Percentiles rank a stretch among this genome's conserved stretches.
Conservation (phyloP, 1,140 invertebrate genomes). For the Adoxophyes honmai region DNA sequence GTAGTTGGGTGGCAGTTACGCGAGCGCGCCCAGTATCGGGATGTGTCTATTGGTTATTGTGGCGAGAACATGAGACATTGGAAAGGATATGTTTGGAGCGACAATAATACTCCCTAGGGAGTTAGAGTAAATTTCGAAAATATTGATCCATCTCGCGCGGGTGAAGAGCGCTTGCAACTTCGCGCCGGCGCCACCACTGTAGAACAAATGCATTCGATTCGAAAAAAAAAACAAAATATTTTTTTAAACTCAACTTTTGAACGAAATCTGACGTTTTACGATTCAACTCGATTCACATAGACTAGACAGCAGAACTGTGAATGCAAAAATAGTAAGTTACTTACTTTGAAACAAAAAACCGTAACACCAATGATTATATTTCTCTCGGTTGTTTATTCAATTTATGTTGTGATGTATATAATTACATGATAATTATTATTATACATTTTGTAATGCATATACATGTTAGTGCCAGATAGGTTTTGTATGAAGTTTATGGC, state of each 20-base stretch:
- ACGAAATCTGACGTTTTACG: conserved; percentile 25
- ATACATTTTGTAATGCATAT: conserved; percentile 75
- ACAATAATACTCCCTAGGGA: conserved; percentile 28
- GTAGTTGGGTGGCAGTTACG: conserved; percentile 23
- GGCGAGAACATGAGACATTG: conserved; percentile 1
- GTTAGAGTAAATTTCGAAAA: conserved; percentile 22
- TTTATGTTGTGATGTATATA: conserved; percentile 75
- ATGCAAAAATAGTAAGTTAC: background rate
- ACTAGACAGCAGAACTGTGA: background rate
- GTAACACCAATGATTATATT: conserved; percentile 58
- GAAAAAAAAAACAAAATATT: conserved; percentile 38
- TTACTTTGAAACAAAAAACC: conserved; percentile 19
- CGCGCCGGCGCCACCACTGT: background rate
- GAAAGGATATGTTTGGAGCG: conserved; percentile 18
- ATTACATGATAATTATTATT: conserved; percentile 54
- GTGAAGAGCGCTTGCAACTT: conserved; percentile 17
- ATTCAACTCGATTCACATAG: background rate
- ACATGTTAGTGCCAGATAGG: conserved; percentile 74
- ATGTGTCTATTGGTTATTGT: conserved; percentile 1
- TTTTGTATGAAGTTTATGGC: conserved; percentile 69
- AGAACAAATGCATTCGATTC: background rate
- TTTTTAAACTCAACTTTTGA: conserved; percentile 35
- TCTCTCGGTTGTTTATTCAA: conserved; percentile 71
- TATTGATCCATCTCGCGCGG: background rate
- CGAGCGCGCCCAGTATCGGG: background rate